Base-by-base conservation (phyloP, 2,797 vertebrate species). In the Hybognathus amarus region DNA sequence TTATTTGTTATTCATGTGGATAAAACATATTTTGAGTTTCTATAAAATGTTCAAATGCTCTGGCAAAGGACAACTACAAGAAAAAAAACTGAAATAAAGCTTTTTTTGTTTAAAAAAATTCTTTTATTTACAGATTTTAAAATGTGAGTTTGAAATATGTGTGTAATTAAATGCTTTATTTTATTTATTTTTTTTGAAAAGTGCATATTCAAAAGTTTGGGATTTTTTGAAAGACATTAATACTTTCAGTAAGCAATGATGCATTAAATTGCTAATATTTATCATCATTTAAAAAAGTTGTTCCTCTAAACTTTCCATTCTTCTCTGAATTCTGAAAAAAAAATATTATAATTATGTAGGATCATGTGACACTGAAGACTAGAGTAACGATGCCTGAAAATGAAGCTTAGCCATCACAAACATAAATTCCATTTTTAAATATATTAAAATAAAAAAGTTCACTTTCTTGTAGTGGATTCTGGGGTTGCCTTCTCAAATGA, bases 11-110 rank as follows among this genome's bases (percentile, higher is more conserved):
- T 91, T 84, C 79, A 86, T 89, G 90, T 89, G 90, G 73, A 88
- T 83, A 66, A 89, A 90, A 87, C 82, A 86, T 24, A 80, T 90
- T 92, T 90, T 90, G 80, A 92, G 89, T 87, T 87, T 84, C 75
- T 89, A 83, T 90, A 84, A 90, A 91, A 87, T 89, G 86, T 90
- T 88, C 84, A 85, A 85, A 85, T 90, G 88, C 89, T 89, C 89
- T 87, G 84, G 90, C 85, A 87, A 87, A 90, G 87, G 88, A 89
- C 88, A 89, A 87, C 85, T 87, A 88, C 71, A 82, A 88, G 86
- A 69, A 83, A 87, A 83, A 78, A 79, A 87, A 83, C 76, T 80
- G 59, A 76, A 91, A 87, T 88, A 88, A 85, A 87, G 87, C 83
- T 89, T 90, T 93, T 93, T 89, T 90, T 92, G 71, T 85, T 84